Base-by-base conservation (phyloP, 2,113 vertebrate species). In the Eudyptes chrysolophus region DNA sequence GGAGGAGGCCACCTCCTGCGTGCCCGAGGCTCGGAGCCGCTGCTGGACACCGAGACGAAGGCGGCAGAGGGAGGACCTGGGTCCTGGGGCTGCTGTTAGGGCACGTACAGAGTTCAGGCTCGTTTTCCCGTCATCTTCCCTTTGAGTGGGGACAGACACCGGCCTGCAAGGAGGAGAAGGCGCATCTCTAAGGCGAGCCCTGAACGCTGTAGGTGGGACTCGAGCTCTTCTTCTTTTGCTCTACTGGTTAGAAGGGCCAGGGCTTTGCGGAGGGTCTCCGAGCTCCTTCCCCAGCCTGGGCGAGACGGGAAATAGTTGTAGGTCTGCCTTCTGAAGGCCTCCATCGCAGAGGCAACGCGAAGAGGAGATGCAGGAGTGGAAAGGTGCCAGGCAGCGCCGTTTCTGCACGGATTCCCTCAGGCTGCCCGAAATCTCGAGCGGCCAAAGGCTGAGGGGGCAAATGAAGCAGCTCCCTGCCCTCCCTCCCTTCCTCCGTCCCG, bases 71-170 rank as follows among this genome's bases (percentile, higher is more conserved):
- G 46, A 68, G 18, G 40, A 27, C 27, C 49, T 0, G 6, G 10
- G 16, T 9, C 13, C 4, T 5, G 0, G 60, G 16, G 44, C 30
- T 72, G 75, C 5, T 2, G 22, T 11, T 30, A 3, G 3, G 6
- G 51, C 71, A 40, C 0, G 0, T 18, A 10, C 26, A 1, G 61
- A 13, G 68, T 2, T 57, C 51, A 14, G 10, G 4, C 10, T 55
- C 1, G 2, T 25, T 60, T 54, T 32, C 27, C 60, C 1, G 0
- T 3, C n/a, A 24, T n/a, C 27, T 8, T 48, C 34, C 34, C 27
- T 6, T 19, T 7, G 25, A 22, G 34, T 8, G 21, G 68, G 84
- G 54, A 8, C 19, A 10, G 21, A n/a, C 40, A 5, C 34, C 6
- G n/a, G 16, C 68, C 68, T 32, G 36, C 9, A 17, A 16, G 78